These are phyloP conservation scores for Leptopterna dolabrata DNA, from an alignment of 2,888 invertebrate genomes.

Conservation along the genomic window DNA sequence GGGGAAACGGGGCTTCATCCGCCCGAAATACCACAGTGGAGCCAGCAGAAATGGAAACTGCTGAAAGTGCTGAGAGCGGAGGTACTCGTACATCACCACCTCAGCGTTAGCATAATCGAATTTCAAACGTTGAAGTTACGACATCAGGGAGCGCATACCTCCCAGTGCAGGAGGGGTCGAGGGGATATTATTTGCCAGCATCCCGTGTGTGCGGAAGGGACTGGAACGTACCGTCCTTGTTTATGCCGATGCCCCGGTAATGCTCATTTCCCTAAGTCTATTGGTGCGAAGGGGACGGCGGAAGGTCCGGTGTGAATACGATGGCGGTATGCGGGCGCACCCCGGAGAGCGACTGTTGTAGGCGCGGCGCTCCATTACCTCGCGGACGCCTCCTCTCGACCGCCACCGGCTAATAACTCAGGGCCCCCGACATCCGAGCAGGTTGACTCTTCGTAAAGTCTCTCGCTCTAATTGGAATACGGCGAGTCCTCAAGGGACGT, in stretches of 20 bases:
- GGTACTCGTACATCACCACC: not conserved
- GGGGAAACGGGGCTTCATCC: too few species aligned
- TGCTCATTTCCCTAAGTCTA: constrained; percentile 42
- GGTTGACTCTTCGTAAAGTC: constrained; percentile 53
- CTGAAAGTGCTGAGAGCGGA: not conserved
- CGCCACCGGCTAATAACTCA: constrained; percentile 46
- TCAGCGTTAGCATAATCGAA: not conserved
- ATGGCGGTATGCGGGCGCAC: constrained; percentile 10
- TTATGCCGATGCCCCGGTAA: constrained; percentile 35
- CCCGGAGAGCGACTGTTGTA: constrained; percentile 43
- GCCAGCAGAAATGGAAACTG: not conserved
- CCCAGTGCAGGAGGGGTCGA: not conserved
- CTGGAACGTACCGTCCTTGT: not conserved
- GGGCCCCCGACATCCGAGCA: not conserved
- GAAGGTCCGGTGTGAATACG: not conserved
- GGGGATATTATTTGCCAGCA: not conserved
- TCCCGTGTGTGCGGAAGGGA: constrained; percentile 11
- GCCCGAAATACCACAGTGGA: too few species aligned
- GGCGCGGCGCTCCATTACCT: constrained; percentile 46
- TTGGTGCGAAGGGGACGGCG: not conserved
- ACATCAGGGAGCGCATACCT: not conserved
- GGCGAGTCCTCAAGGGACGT: constrained; percentile 47
- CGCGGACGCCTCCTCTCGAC: not conserved
- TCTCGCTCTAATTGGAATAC: constrained; percentile 41
- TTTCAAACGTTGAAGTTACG: not conserved